These are phyloP conservation scores for Aethina tumida DNA, from an alignment of 1,140 invertebrate species.

Conservation along the genomic window DNA sequence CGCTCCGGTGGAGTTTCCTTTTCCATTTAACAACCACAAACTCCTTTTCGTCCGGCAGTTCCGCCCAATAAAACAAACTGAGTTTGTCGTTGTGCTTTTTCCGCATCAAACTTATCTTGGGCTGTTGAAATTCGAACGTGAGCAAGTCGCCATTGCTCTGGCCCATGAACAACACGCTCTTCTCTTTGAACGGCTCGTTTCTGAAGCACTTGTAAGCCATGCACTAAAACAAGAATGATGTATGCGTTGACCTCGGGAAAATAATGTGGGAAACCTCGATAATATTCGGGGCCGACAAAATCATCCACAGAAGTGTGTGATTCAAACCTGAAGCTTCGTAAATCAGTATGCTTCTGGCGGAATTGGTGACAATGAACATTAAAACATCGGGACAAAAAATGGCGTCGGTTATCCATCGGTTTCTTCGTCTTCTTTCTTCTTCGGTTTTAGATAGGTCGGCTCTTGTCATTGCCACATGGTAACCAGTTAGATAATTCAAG, in stretches of 20 bases:
- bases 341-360: slow-evolving; percentile 42
- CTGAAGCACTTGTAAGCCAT: slow-evolving; percentile 31
- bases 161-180: slow-evolving; percentile 38
- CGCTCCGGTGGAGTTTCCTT: slow-evolving; percentile 35
- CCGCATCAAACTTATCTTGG: slow-evolving; percentile 36
- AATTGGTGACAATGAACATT: slow-evolving; percentile 38
- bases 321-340: slow-evolving; percentile 42
- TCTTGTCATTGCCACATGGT: slow-evolving; percentile 37
- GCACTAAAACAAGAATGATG: slow-evolving; percentile 36
- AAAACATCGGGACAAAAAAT: slow-evolving; percentile 41
- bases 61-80: slow-evolving; percentile 43
- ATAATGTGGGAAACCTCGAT: too few species aligned
- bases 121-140: slow-evolving; percentile 38
- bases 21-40: slow-evolving; percentile 34
- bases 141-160: slow-evolving; percentile 40
- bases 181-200: background rate
- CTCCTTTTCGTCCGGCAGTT: slow-evolving; percentile 36
- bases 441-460: slow-evolving; percentile 30
- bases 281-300: slow-evolving; percentile 41
- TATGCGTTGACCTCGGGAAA: too few species aligned
- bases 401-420: slow-evolving; percentile 47
- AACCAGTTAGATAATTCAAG: slow-evolving; percentile 38
- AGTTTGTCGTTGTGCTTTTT: slow-evolving; percentile 39
- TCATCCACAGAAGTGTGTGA: slow-evolving; percentile 41
- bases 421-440: slow-evolving; percentile 33